These are phyloP conservation scores for Melanostigma gelatinosum DNA, from an alignment of 2,113 vertebrate genomes.

Conservation along the genomic window DNA sequence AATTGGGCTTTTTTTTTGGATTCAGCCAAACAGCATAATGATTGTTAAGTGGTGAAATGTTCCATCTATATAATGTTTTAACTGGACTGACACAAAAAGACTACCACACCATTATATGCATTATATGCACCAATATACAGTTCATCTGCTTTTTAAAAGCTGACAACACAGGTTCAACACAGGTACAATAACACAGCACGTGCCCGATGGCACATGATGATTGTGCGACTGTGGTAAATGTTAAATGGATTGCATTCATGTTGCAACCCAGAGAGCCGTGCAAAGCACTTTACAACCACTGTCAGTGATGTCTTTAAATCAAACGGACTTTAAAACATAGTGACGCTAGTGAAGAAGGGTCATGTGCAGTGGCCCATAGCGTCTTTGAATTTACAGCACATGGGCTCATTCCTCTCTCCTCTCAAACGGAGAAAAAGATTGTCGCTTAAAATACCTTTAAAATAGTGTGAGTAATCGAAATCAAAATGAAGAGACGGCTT, in stretches of 20 bases:
- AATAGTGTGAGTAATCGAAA: conserved; percentile 45
- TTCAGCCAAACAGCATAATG: not conserved
- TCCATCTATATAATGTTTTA: not conserved
- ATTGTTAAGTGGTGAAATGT: conserved; percentile 6
- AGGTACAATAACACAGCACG: not conserved
- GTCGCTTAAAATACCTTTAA: conserved; percentile 18
- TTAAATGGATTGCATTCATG: not conserved
- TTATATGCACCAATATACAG: too few relatives aligned
- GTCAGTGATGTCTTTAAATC: not conserved
- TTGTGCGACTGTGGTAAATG: not conserved
- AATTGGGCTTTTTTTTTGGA: not conserved
- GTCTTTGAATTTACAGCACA: not conserved
- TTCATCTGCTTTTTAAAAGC: not conserved
- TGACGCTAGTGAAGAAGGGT: not conserved
- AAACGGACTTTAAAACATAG: not conserved
- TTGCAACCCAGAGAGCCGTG: not conserved
- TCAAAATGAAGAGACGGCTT: conserved; percentile 58
- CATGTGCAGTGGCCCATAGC: not conserved
- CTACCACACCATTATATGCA: not conserved
- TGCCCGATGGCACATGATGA: not conserved
- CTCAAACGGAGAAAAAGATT: conserved; percentile 12
- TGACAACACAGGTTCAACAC: not conserved
- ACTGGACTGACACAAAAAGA: not conserved
- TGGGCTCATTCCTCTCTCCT: conserved; percentile 10
- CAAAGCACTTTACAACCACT: not conserved